These are phyloP conservation scores for Psylliodes chrysocephalus DNA, from an alignment of 2,888 invertebrate genomes.

Conservation along the genomic window DNA sequence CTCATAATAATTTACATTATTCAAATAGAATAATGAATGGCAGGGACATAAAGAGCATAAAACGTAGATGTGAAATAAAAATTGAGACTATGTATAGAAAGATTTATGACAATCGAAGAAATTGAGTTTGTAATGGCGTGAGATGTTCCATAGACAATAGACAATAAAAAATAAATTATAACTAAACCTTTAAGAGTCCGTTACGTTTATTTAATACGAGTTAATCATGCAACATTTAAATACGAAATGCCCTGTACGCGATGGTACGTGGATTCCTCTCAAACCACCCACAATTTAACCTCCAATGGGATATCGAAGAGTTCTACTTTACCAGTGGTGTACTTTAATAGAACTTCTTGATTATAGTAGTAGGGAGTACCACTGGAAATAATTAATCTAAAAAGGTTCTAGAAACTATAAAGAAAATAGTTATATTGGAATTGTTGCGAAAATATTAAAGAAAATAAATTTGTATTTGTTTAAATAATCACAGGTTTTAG, in stretches of 20 bases:
- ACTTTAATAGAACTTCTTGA: neutral
- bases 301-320: slow-evolving; percentile 44
- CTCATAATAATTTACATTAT: slow-evolving; percentile 21
- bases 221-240: slow-evolving; percentile 67
- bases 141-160: slow-evolving; percentile 63
- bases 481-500: too few species aligned
- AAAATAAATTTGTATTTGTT: too few species aligned
- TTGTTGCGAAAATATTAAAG: too few species aligned
- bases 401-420: too few species aligned
- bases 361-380: too few species aligned
- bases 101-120: slow-evolving; percentile 59
- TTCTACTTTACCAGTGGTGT: slow-evolving; percentile 36
- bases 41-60: slow-evolving; percentile 17
- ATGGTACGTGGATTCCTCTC: slow-evolving; percentile 60
- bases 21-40: slow-evolving; percentile 28
- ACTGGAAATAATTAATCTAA: too few species aligned
- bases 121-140: slow-evolving; percentile 61
- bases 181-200: slow-evolving; percentile 63
- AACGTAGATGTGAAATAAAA: slow-evolving; percentile 42
- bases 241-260: slow-evolving; percentile 64
- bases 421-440: too few species aligned
- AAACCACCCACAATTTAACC: slow-evolving; percentile 51
- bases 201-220: slow-evolving; percentile 65
- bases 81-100: slow-evolving; percentile 43
- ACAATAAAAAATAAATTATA: slow-evolving; percentile 65